These are phyloP conservation scores for Mallotus villosus DNA, from an alignment of 2,797 vertebrate species.

Conservation along the genomic window DNA sequence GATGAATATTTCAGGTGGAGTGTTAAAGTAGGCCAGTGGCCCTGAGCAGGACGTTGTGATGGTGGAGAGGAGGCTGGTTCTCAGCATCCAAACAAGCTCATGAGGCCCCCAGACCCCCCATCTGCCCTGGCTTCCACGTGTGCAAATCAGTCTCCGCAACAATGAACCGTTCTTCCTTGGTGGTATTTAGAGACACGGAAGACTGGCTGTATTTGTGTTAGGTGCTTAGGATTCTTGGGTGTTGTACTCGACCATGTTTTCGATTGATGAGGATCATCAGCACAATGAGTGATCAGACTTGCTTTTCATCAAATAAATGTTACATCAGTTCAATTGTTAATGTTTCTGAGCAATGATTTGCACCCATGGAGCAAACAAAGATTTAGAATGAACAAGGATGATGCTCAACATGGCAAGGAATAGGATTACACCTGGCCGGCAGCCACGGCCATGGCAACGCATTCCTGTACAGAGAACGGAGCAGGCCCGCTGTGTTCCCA, in stretches of 20 bases:
- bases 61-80: constrained; percentile 20
- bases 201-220: no score
- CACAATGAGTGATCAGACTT: no score
- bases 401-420: background rate
- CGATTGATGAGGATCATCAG: no score
- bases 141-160: background rate
- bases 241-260: no score
- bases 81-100: constrained; percentile 9
- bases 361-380: no score
- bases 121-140: no score
- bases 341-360: background rate
- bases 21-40: constrained; percentile 67
- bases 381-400: background rate
- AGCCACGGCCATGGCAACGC: no score
- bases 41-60: constrained; percentile 13
- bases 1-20: constrained; percentile 74
- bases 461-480: background rate
- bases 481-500: background rate
- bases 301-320: no score
- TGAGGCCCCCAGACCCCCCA: no score
- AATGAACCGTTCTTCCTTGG: background rate
- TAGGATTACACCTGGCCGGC: background rate
- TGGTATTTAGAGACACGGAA: no score
- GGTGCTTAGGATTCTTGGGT: no score
- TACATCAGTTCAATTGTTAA: no score